Conservation (phyloP, 2,113 vertebrate species). For the Nothocercus nigrocapillus region DNA sequence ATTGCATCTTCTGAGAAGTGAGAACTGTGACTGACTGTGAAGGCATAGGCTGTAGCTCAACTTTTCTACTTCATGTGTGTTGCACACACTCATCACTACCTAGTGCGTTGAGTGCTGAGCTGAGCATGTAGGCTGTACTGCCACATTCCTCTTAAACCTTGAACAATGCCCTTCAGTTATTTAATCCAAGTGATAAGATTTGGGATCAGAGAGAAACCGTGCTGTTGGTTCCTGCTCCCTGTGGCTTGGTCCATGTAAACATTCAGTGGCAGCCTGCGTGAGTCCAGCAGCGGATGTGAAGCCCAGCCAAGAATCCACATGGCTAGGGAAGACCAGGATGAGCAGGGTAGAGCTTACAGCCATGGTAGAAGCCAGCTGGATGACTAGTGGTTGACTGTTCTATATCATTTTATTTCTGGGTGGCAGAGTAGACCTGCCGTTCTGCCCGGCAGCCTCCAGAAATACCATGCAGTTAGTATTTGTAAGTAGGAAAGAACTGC, state of each 20-base stretch:
- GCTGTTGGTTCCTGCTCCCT: neutral
- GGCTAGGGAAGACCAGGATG: neutral
- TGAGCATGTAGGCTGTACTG: rapidly evolving
- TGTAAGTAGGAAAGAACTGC: neutral
- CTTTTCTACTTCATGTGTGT: rapidly evolving
- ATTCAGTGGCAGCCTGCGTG: neutral
- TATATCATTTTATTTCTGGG: neutral
- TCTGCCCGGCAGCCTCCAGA: neutral
- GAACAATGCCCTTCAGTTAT: neutral
- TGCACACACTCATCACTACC: rapidly evolving
- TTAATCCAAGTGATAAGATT: neutral
- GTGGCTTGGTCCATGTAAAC: too few relatives aligned
- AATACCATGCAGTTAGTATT: neutral
- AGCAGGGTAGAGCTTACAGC: too few relatives aligned
- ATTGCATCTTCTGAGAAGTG: neutral
- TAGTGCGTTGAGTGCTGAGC: rapidly evolving
- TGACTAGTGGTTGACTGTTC: neutral
- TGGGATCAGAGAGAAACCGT: neutral
- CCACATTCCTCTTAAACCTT: neutral
- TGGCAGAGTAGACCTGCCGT: neutral
- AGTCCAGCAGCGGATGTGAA: neutral
- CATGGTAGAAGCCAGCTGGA: neutral
- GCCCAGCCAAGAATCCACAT: neutral
- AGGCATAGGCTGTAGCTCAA: rapidly evolving
- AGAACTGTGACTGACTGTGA: neutral